Percentiles rank a stretch among this genome's conserved stretches.
Conservation (phyloP, 35 echinoderm and acorn worm genomes). For the Heliocidaris erythrogramma region DNA sequence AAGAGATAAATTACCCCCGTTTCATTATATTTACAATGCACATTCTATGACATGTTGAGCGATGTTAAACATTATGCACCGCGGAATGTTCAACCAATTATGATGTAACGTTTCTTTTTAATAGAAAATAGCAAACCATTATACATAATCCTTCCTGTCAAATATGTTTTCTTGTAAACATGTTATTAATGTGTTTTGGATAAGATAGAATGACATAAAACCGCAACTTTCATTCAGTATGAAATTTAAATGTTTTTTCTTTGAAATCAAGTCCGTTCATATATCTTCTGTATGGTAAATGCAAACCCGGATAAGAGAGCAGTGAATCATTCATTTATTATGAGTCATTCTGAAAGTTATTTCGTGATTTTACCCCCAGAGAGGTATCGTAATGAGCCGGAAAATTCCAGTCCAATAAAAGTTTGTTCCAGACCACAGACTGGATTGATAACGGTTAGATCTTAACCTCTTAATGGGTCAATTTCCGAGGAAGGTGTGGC, state of each 20-base stretch:
- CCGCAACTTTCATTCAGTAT: neutral
- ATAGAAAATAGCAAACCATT: neutral
- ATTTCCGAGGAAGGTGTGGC: neutral
- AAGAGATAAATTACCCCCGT: neutral
- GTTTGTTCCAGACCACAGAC: neutral
- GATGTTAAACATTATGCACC: neutral
- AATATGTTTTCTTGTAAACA: neutral
- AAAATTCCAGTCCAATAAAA: neutral
- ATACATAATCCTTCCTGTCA: neutral
- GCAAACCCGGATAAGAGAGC: neutral
- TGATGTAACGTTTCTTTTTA: neutral
- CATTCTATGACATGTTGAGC: neutral
- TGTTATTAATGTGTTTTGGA: neutral
- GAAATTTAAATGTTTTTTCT: neutral
- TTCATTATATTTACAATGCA: neutral
- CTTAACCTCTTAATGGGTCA: slow-evolving; percentile 9
- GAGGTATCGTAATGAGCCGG: neutral
- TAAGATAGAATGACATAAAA: neutral
- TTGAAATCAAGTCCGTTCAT: neutral
- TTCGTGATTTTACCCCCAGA: neutral
- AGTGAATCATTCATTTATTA: neutral
- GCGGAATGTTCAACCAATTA: neutral
- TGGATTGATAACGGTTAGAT: neutral
- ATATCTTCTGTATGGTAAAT: neutral
- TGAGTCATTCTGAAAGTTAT: slow-evolving; percentile 12